Conservation (phyloP, 1,140 invertebrate species). For the Mamestra configurata region DNA sequence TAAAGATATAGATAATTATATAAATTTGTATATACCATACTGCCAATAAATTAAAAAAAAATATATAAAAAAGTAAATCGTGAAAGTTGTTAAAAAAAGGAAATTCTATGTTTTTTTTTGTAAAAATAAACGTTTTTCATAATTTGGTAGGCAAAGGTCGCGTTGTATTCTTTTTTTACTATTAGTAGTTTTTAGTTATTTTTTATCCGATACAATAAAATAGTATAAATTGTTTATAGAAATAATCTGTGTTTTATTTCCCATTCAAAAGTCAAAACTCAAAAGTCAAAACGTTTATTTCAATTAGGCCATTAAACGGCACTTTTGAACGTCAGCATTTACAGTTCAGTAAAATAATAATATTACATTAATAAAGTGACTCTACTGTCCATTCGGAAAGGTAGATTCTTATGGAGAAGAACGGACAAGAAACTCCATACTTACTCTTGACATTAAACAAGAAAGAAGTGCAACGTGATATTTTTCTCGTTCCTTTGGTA, state of each 20-base stretch:
- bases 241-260: conserved; percentile 49
- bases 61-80: conserved; percentile 31
- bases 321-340: too few relatives aligned
- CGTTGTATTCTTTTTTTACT: conserved; percentile 52
- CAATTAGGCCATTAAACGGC: too few relatives aligned
- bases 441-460: too few relatives aligned
- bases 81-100: conserved; percentile 40
- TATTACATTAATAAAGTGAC: too few relatives aligned
- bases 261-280: neutral
- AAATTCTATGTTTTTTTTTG: conserved; percentile 37
- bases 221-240: conserved; percentile 54
- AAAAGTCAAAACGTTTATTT: neutral
- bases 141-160: conserved; percentile 45
- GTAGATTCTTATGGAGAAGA: too few relatives aligned
- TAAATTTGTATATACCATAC: conserved; percentile 46
- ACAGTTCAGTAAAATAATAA: too few relatives aligned
- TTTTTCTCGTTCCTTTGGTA: too few relatives aligned
- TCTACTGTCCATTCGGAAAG: too few relatives aligned
- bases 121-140: conserved; percentile 42
- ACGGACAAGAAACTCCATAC: too few relatives aligned
- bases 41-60: conserved; percentile 45
- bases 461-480: too few relatives aligned
- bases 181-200: conserved; percentile 53
- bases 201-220: conserved; percentile 52
- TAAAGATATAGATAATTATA: conserved; percentile 45